Percentiles rank a stretch among this genome's conserved stretches.
These are phyloP conservation scores for Pogoniulus pusillus DNA, from an alignment of 2,797 vertebrate species.

Conservation along the genomic window DNA sequence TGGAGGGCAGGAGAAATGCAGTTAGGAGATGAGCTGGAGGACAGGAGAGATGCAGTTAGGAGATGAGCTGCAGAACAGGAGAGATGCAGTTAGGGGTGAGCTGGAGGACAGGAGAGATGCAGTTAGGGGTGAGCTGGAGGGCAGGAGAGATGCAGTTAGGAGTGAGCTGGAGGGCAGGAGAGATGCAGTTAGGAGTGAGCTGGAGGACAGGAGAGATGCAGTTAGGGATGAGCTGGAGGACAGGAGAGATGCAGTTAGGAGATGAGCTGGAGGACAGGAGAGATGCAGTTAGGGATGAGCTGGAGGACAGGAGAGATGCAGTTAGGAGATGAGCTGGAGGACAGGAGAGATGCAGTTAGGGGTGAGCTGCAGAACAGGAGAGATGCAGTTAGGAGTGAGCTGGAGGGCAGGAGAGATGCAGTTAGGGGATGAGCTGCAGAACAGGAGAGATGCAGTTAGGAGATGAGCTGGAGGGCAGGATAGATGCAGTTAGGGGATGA, in stretches of 20 bases:
- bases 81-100: not conserved
- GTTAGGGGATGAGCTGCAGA: no score
- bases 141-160: not conserved
- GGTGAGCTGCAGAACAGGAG: no score
- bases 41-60: rapidly evolving
- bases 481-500: no score
- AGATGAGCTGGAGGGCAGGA: no score
- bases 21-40: not conserved
- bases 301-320: not conserved
- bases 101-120: not conserved
- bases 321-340: no score
- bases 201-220: not conserved
- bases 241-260: not conserved
- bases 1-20: not conserved
- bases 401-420: no score
- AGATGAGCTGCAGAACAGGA: not conserved
- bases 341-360: no score
- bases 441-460: no score
- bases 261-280: not conserved
- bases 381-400: no score
- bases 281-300: rapidly evolving
- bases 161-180: not conserved
- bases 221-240: not conserved
- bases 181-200: not conserved
- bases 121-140: not conserved